phyloP scores from a whole-genome alignment of 2,888 invertebrate species.

The Aproaerema taeniolella region DNA sequence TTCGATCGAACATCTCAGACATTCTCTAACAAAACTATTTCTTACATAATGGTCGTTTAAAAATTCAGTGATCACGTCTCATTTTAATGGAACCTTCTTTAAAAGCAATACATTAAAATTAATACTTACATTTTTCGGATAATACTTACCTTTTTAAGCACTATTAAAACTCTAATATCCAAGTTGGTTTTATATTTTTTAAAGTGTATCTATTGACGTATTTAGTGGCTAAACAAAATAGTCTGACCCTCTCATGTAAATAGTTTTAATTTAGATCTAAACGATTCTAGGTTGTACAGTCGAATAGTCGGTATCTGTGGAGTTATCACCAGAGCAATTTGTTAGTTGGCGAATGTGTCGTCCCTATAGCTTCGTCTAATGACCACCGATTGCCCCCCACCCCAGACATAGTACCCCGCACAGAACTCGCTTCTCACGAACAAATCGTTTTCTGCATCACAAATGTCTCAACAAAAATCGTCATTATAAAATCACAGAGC shows the following conservation, averaged over 20 bases:
- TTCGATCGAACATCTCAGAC: too few relatives aligned
- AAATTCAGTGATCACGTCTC: too few relatives aligned
- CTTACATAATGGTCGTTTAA: too few relatives aligned
- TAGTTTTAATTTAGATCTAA: background rate
- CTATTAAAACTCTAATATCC: too few relatives aligned
- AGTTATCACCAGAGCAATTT: slow-evolving; percentile 60
- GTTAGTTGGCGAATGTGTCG: slow-evolving; percentile 72
- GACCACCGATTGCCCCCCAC: slow-evolving; percentile 50
- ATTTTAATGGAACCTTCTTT: too few relatives aligned
- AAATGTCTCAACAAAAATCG: slow-evolving; percentile 33
- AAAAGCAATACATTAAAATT: background rate
- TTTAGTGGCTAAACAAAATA: too few relatives aligned
- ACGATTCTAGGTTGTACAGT: slow-evolving; percentile 59
- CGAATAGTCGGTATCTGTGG: slow-evolving; percentile 50
- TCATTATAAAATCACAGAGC: slow-evolving; percentile 43
- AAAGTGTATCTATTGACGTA: too few relatives aligned
- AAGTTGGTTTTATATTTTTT: too few relatives aligned
- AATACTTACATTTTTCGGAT: background rate
- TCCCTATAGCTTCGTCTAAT: slow-evolving; percentile 66
- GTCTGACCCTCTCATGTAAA: background rate
- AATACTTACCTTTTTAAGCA: too few relatives aligned
- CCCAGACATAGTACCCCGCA: slow-evolving; percentile 52
- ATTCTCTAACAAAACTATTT: too few relatives aligned
- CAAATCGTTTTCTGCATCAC: slow-evolving; percentile 56
- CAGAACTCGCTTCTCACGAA: slow-evolving; percentile 60